Evolutionary conservation across 1,140 invertebrate genomes (phyloP), one percentile per base, ranked within the genome.

Genomic region (Tetramorium parvispinum): DNA sequence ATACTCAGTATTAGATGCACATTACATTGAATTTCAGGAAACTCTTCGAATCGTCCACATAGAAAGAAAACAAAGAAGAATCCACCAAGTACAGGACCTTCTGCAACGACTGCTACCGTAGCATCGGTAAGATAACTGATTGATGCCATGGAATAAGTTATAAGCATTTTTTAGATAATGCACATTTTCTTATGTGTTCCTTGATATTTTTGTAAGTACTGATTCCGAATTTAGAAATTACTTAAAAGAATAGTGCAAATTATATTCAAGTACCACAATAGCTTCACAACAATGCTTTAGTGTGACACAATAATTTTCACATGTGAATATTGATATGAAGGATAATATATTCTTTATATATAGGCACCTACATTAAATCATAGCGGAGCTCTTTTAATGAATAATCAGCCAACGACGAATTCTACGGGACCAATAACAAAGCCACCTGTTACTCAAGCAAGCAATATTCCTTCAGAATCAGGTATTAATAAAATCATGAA

Each of bases 11-110:
- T 83, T 89, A 89, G 93, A 92, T 91, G 92, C 91, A 93, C 89
- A 85, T 94, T 94, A 93, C 89, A 86, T 94, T 94, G 40, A 91
- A 93, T 95, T 95, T 73, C 94, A 95, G 95, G 94, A 57, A 94
- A 93, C 75, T 85, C 93, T 66, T 90, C 94, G n/a, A 95, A 93
- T 92, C 94, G 95, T 78, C 93, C 93, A 10, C 92, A 94, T 55
- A 91, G 94, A 89, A 95, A 95, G 92, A 95, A 95, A 94, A 76
- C 86, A 63, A 95, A 94, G 92, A 95, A 94, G 90, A 90, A 85
- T 4, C 43, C 93, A 24, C 76, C 92, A 32, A 92, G 79, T 77
- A 85, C 92, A 70, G 92, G 90, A 53, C 89, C 89, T 65, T 70
- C 91, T 7, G 49, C 92, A 21, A 75, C 92, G 0, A 89, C 92